Conservation (phyloP, 2,888 invertebrate species). For the Drosophila anomelani region DNA sequence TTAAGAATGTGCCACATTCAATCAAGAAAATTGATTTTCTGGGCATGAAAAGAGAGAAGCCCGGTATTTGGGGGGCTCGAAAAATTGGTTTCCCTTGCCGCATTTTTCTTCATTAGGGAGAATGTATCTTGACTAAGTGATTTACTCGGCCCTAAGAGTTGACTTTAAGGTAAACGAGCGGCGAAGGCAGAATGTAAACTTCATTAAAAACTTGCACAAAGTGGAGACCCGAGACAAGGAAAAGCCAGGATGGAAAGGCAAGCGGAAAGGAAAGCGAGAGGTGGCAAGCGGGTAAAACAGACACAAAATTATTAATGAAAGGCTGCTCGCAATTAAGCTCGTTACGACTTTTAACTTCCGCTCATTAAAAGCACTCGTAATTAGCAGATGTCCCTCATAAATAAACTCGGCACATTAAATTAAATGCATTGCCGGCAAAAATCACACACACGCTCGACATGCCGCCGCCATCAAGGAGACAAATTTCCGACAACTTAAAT, state of each 20-base stretch:
- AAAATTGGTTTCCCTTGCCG: conserved; percentile 4
- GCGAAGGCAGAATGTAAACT: conserved; percentile 58
- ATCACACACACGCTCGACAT: conserved; percentile 21
- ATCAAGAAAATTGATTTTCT: conserved; percentile 19
- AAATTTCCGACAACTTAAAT: conserved; percentile 23
- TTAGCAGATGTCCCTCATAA: conserved; percentile 69
- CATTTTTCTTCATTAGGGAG: not conserved
- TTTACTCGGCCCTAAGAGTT: conserved; percentile 12
- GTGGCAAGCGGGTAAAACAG: conserved; percentile 14
- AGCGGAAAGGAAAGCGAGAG: conserved; percentile 4
- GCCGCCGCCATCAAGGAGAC: conserved; percentile 3
- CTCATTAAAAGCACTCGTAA: conserved; percentile 67
- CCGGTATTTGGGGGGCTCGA: not conserved
- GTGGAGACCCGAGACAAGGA: conserved; percentile 19
- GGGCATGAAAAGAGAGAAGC: not conserved
- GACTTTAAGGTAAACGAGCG: conserved; percentile 24
- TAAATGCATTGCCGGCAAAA: conserved; percentile 43
- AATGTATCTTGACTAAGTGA: conserved; percentile 11
- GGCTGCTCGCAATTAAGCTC: conserved; percentile 70
- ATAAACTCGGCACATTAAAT: conserved; percentile 56
- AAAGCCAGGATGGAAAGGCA: not conserved
- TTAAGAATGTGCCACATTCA: conserved; percentile 21
- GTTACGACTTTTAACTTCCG: conserved; percentile 69
- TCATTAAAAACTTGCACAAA: conserved; percentile 68
- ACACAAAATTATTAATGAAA: conserved; percentile 65